phyloP scores from a whole-genome alignment of 1,140 invertebrate genomes.

The Habropoda laboriosa region DNA sequence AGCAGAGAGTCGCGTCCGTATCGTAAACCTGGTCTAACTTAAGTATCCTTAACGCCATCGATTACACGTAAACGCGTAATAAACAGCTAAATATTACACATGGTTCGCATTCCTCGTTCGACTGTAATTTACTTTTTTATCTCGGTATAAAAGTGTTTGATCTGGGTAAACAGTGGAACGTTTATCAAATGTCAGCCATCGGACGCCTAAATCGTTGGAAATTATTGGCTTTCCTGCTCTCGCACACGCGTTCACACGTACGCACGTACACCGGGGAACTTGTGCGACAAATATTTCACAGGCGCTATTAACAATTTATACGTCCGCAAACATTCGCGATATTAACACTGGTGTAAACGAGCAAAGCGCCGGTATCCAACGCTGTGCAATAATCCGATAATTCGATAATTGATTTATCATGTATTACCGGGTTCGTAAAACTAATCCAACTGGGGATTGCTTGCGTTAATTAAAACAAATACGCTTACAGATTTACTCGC shows the following conservation, averaged over 20 bases:
- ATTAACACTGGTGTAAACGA: conserved; percentile 61
- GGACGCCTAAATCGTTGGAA: conserved; percentile 18
- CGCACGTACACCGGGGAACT: conserved; percentile 34
- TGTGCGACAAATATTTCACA: conserved; percentile 63
- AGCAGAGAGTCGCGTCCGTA: too few relatives aligned
- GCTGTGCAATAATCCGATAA: conserved; percentile 69
- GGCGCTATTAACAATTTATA: conserved; percentile 64
- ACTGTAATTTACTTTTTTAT: background rate
- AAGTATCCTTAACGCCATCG: too few relatives aligned
- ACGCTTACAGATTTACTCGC: conserved; percentile 32
- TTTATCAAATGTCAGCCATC: conserved; percentile 17
- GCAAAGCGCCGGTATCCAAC: conserved; percentile 34
- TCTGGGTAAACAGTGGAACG: background rate
- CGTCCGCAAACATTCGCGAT: conserved; percentile 56
- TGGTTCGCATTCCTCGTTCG: too few relatives aligned
- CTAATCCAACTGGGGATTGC: conserved; percentile 62
- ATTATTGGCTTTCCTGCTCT: conserved; percentile 32
- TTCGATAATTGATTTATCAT: conserved; percentile 77
- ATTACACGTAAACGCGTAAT: too few relatives aligned
- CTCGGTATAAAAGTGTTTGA: background rate
- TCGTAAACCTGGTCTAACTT: too few relatives aligned
- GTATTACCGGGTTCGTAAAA: conserved; percentile 71
- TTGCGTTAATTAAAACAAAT: conserved; percentile 66
- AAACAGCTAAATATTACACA: too few relatives aligned
- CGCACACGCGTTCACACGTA: too few relatives aligned